These are phyloP conservation scores for Drosophila erecta DNA, from an alignment of 1,140 invertebrate genomes.

Conservation along the genomic window DNA sequence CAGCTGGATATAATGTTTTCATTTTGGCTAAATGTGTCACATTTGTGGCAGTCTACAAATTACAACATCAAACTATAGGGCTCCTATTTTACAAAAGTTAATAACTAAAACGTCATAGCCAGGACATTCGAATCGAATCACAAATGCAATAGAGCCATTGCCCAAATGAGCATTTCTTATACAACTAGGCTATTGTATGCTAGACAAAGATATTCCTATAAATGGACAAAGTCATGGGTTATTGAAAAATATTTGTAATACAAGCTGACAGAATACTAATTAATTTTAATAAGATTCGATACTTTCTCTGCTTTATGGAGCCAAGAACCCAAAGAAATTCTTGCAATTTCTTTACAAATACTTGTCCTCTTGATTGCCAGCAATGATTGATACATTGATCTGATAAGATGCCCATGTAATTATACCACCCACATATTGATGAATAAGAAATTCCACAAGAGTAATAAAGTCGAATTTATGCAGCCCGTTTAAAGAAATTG, in stretches of 20 bases:
- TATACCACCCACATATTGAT: background rate
- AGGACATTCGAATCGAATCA: background rate
- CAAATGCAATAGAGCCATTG: background rate
- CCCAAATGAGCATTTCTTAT: background rate
- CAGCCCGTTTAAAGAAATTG: constrained; percentile 1
- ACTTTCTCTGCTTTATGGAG: no score
- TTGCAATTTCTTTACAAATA: background rate
- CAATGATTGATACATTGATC: background rate
- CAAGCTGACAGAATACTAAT: no score
- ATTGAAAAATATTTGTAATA: background rate
- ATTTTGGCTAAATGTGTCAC: constrained; percentile 15
- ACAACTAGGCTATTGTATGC: background rate
- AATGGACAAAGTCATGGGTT: no score
- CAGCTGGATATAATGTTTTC: constrained; percentile 31
- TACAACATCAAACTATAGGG: background rate
- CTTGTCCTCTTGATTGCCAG: background rate
- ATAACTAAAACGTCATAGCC: background rate
- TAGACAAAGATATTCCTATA: background rate
- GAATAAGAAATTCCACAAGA: background rate
- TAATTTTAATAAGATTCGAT: no score
- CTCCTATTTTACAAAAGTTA: background rate
- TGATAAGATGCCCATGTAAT: background rate
- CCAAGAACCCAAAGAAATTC: no score
- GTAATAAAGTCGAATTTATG: constrained; percentile 16
- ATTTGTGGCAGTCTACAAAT: background rate